Evolutionary conservation across 2,888 invertebrate genomes (phyloP), one percentile per base, ranked within the genome.

Genomic region (Limenitis arthemis): DNA sequence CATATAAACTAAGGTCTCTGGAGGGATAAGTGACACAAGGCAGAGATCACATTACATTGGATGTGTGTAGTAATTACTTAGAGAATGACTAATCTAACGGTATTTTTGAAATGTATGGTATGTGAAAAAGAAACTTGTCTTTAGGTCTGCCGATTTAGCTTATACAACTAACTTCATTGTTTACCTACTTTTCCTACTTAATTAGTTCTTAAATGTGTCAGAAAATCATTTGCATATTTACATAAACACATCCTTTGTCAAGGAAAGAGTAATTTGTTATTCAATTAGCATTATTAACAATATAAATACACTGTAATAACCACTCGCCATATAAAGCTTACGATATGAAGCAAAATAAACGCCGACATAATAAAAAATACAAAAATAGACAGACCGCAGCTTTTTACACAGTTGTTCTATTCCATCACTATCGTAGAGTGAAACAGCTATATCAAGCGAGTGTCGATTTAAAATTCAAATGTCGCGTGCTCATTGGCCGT

Each of bases 401-500:
- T 32, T 44, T 44, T 43, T 49, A 44, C 32, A 39, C 44, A 5
- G 29, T 12, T 8, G 33, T 32, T 33, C 28, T 33, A 29, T 50
- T n/a, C 39, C 50, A 44, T 11, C 37, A 43, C 42, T 31, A 32
- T 47, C 29, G 37, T 43, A 47, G 79, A 84, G 68, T 69, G 77
- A 68, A 79, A 82, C 76, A 63, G 72, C 66, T 70, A 75, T 75
- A 79, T 64, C 61, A 68, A 64, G 63, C 63, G 69, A 61, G 67
- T 60, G 67, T 65, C 72, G 76, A 75, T 78, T 76, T 70, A 72
- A 77, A 77, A 71, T 75, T 72, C 66, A 70, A 76, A 75, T 68
- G 69, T 52, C 54, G 66, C 54, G 51, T 56, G 69, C 63, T 70
- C 79, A 88, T 89, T 89, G 88, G 88, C 66, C 73, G 79, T 69